A percentile compares a stretch with the other conserved stretches of the same genome.
Conservation (phyloP, 2,797 vertebrate genomes). For the Eleutherodactylus coqui region DNA sequence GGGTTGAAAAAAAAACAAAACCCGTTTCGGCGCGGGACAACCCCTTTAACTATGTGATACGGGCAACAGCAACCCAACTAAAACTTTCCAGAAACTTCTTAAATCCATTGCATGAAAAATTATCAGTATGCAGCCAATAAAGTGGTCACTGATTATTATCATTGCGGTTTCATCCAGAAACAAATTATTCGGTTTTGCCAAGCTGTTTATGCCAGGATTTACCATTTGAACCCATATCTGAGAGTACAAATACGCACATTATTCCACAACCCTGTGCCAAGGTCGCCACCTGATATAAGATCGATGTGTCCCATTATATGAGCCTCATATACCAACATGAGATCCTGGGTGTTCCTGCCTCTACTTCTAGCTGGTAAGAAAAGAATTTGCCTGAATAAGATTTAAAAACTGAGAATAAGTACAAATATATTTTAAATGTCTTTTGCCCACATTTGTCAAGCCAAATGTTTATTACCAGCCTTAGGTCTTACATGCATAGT, state of each 20-base stretch:
- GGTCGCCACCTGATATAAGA: slow-evolving; percentile 39
- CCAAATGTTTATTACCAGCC: no score
- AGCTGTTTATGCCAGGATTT: slow-evolving; percentile 11
- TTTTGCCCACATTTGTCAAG: no score
- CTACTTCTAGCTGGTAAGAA: slow-evolving; percentile 53
- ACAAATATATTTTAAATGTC: no score
- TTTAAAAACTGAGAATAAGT: no score
- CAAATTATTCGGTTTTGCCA: neutral
- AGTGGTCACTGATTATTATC: neutral
- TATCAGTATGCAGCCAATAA: neutral
- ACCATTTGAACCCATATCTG: neutral
- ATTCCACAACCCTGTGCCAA: slow-evolving; percentile 42
- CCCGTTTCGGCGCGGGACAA: no score
- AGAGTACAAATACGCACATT: neutral
- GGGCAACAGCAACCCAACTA: no score
- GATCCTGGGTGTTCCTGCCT: neutral
- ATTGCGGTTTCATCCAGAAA: neutral
- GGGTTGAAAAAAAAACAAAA: no score
- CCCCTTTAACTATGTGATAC: no score
- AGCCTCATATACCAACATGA: slow-evolving; percentile 25
- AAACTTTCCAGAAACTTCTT: neutral
- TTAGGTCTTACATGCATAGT: no score
- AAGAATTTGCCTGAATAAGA: no score
- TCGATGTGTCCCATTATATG: neutral
- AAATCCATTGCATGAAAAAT: neutral